These are phyloP conservation scores for Danio tinwini DNA, from an alignment of 2,797 vertebrate genomes.

Conservation along the genomic window DNA sequence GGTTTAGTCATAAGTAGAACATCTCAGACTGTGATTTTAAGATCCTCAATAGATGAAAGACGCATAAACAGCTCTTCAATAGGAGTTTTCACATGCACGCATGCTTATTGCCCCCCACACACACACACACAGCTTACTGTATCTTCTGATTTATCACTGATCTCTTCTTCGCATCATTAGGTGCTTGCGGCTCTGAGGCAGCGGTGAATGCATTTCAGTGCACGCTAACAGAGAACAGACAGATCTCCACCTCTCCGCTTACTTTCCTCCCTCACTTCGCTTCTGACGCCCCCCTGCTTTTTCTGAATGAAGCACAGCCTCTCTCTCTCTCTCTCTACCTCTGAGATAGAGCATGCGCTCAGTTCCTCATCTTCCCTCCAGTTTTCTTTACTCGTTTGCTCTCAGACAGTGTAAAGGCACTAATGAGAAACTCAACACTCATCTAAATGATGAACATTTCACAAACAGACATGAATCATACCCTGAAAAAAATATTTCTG, in stretches of 20 bases:
- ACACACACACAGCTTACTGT: slow-evolving; percentile 69
- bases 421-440: slow-evolving; percentile 76
- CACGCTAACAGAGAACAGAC: slow-evolving; percentile 39
- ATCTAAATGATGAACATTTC: slow-evolving; percentile 74
- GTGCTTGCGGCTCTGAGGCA: slow-evolving; percentile 60
- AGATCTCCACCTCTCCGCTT: slow-evolving; percentile 52
- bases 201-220: slow-evolving; percentile 20
- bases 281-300: slow-evolving; percentile 71
- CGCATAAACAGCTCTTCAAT: not conserved
- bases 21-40: not conserved
- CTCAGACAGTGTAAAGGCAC: slow-evolving; percentile 77
- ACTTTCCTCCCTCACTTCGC: slow-evolving; percentile 58
- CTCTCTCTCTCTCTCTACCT: slow-evolving; percentile 63
- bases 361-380: slow-evolving; percentile 61
- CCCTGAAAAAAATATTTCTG: too few species aligned
- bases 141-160: slow-evolving; percentile 61
- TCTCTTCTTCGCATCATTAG: slow-evolving; percentile 62
- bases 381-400: slow-evolving; percentile 39
- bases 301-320: slow-evolving; percentile 79
- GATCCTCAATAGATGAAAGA: not conserved
- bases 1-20: slow-evolving; percentile 1
- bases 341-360: slow-evolving; percentile 69
- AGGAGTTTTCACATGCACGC: slow-evolving; percentile 46
- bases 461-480: too few species aligned
- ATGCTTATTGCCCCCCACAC: slow-evolving; percentile 28